Evolutionary conservation across 2,797 vertebrate species (phyloP), one percentile per base, ranked within the genome.

Genomic region (Onychomys torridus): DNA sequence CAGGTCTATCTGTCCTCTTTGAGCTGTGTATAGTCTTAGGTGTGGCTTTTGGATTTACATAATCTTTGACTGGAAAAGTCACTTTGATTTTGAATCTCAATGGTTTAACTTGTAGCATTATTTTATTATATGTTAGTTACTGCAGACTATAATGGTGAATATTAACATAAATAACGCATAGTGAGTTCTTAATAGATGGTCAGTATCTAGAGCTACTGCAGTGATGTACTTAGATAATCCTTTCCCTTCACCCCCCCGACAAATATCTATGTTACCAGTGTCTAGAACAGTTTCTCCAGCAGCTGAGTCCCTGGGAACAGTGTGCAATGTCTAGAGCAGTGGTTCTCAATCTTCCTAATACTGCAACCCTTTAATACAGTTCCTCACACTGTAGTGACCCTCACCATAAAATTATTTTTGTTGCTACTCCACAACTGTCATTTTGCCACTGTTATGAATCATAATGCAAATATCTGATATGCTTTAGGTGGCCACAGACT

Each of bases 51-150:
- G 61, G 43, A 91, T 75, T 91, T 81, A 91, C 91, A 19, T 46
- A 34, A 75, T 69, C 32, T 90, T 57, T 40, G 37, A 5, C 29
- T 84, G 37, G 25, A 46, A 59, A 91, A 84, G 63, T 59, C 1
- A 81, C 77, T 93, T 96, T 85, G 34, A 17, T 93, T 95, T 81
- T 84, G 59, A 87, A 89, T 65, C 52, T 71, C 0, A 67, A 5
- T 55, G 87, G 32, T 65, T 19, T 21, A 52, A 52, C 65, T 83
- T 73, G 23, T 63, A 40, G 65, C n/a, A 52, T 91, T 81, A 79
- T 69, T 96, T 77, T 83, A 87, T 95, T 89, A 43, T 5, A 79
- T 43, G 61, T 61, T 55, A 73, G 23, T 85, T 82, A 63, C 59
- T 86, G 57, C 21, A 59, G 23, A 67, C 34, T 25, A 57, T 29